A percentile compares a stretch with the other conserved stretches of the same genome.
Conservation (phyloP, 2,888 invertebrate genomes). For the Polyommatus icarus region DNA sequence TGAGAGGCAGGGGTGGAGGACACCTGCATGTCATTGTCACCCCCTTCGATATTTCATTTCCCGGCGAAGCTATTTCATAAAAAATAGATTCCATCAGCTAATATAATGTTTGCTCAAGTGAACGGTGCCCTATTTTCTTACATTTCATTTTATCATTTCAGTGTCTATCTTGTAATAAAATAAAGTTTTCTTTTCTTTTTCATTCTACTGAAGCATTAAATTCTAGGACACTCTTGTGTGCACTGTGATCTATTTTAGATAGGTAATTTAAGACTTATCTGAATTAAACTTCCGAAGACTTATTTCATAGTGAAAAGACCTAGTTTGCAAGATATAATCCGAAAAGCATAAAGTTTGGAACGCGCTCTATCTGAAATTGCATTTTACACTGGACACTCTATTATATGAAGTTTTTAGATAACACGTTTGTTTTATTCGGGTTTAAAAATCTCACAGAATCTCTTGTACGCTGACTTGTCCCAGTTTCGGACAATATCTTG, state of each 20-base stretch:
- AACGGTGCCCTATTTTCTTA: constrained; percentile 18
- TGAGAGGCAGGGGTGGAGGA: constrained; percentile 40
- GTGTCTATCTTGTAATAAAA: constrained; percentile 4
- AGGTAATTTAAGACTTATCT: constrained; percentile 4
- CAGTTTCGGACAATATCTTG: constrained; percentile 41
- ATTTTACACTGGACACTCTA: constrained; percentile 29
- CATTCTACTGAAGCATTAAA: not conserved
- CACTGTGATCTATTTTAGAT: not conserved
- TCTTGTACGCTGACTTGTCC: constrained; percentile 36
- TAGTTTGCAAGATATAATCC: constrained; percentile 11
- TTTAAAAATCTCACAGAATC: constrained; percentile 34
- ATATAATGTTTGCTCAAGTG: constrained; percentile 25
- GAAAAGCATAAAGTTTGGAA: constrained; percentile 27
- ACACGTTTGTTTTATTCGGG: constrained; percentile 38
- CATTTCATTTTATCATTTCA: constrained; percentile 16
- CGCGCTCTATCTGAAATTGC: constrained; percentile 14
- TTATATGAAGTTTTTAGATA: constrained; percentile 28
- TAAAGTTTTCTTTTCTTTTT: not conserved
- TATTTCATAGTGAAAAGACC: not conserved
- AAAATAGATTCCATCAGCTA: constrained; percentile 31
- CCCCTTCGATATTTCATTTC: constrained; percentile 43
- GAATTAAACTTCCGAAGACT: not conserved
- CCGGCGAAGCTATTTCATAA: constrained; percentile 33
- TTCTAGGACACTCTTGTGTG: not conserved
- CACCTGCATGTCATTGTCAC: constrained; percentile 44